Base-by-base conservation (phyloP, 1,140 invertebrate genomes). In the Megalonaias nervosa region DNA sequence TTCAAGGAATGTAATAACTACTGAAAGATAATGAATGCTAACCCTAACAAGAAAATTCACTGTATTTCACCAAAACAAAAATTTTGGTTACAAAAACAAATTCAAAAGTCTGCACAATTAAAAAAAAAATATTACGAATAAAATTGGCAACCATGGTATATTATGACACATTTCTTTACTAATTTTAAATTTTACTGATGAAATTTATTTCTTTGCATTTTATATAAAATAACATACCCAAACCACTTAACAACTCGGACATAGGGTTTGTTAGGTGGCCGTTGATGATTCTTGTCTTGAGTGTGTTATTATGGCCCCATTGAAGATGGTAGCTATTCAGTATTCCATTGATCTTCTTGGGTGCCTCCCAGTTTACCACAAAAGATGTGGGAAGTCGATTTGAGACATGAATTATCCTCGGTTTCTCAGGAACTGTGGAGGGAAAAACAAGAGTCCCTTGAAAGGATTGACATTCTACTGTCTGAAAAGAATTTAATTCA, bases 341-440 rank as follows among this genome's bases (percentile, higher is more conserved):
- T 11, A 67, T 74, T 0, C 85, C 85, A 64, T 82, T 85, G 11
- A 82, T 57, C 16, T 70, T 62, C 15, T 69, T 81, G 5, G 85
- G 85, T 26, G 85, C 82, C 72, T 85, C 82, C 85, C 85, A 87
- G 79, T 85, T 79, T 11, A 87, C 84, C 23, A 74, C 71, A 67
- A 87, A 84, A 13, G 85, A 87, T 23, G 71, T 83, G 2, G 81
- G 71, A 56, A 75, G 70, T 57, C 71, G 66, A 12, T 81, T 78
- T 11, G 72, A 83, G 58, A 81, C 75, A 70, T 85, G 84, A 5
- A 80, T 87, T n/a, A 87, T 85, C 15, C 85, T 68, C 9, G 85
- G 85, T 66, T 82, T 84, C 12, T 58, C 74, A 17, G 85, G 85
- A 56, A 83, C 85, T 87, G 70, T 48, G 38, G 38, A 73, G 58